Conservation (phyloP, 2,797 vertebrate genomes). For the Dendrocincla fuliginosa region DNA sequence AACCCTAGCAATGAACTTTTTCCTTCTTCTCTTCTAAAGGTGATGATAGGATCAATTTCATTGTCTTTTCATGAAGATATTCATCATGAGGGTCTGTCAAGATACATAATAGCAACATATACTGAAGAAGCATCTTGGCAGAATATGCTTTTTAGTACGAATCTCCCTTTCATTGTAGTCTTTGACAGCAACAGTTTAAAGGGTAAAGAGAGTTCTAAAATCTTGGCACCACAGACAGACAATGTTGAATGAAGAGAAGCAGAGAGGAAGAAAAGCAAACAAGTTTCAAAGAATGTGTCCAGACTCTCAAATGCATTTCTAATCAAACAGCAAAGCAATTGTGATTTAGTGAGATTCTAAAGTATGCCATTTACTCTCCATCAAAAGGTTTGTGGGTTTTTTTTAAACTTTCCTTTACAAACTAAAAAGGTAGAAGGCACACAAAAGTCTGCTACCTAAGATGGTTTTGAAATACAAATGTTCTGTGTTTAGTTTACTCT, state of each 20-base stretch:
- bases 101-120: constrained; percentile 53
- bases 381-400: constrained; percentile 4
- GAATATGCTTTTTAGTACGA: constrained; percentile 14
- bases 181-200: constrained; percentile 47
- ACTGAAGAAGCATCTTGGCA: constrained; percentile 12
- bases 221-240: constrained; percentile 39
- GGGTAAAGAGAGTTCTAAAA: constrained; percentile 12
- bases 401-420: constrained; percentile 56
- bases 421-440: constrained; percentile 49
- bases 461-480: constrained; percentile 32
- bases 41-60: constrained; percentile 67
- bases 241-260: constrained; percentile 21
- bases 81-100: constrained; percentile 66
- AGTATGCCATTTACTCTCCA: constrained; percentile 51
- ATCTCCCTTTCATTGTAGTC: constrained; percentile 20
- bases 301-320: constrained; percentile 50
- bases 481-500: constrained; percentile 63
- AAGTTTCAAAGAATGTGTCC: constrained; percentile 50
- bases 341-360: constrained; percentile 57
- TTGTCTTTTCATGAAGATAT: constrained; percentile 61
- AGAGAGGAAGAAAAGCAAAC: constrained; percentile 52
- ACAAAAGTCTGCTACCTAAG: constrained; percentile 58
- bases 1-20: constrained; percentile 34
- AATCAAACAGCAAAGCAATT: constrained; percentile 56
- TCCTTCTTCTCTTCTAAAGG: constrained; percentile 29